Evolutionary conservation across 1,140 invertebrate species (phyloP), one percentile per base, ranked within the genome.

Genomic region (Dolichoris vasculosae): DNA sequence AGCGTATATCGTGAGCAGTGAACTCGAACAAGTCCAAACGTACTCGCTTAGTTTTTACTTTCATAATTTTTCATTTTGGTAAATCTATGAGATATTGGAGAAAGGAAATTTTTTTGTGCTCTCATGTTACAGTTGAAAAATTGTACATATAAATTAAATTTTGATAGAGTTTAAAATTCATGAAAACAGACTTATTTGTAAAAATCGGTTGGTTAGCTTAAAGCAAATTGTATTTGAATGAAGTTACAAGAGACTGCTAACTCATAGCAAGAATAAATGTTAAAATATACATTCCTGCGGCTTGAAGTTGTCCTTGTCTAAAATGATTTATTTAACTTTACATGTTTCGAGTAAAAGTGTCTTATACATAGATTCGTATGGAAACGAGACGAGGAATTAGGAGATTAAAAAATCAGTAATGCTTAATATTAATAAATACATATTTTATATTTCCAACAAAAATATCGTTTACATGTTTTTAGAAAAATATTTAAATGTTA

Each of bases 21-120:
- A 83, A 86, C 85, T 73, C n/a, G 15, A n/a, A 69, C 32, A 83
- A 86, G 76, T 86, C 26, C 55, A 81, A 82, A 84, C 76, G 76
- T 81, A 84, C 69, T 83, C 75, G 67, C 80, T 81, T 84, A 86
- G 82, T 84, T 64, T 84, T 81, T 84, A 86, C 46, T 84, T 86
- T 84, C 78, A 81, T 78, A 78, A 55, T 86, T 76, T 83, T 88
- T 88, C 87, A 87, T 89, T 86, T 88, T 76, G 63, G 64, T 89
- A 87, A 82, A 84, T 87, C 76, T 86, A 86, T 79, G 80, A 81
- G 51, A 80, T 83, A 84, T 81, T 76, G 17, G 75, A 83, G 35
- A 79, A 69, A 86, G 67, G 26, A 81, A 84, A 81, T 81, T 86
- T 76, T 88, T 88, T 88, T 89, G 86, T 88, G 87, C 89, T 88